Base-by-base conservation (phyloP, 2,797 vertebrate genomes). In the Carapus acus region DNA sequence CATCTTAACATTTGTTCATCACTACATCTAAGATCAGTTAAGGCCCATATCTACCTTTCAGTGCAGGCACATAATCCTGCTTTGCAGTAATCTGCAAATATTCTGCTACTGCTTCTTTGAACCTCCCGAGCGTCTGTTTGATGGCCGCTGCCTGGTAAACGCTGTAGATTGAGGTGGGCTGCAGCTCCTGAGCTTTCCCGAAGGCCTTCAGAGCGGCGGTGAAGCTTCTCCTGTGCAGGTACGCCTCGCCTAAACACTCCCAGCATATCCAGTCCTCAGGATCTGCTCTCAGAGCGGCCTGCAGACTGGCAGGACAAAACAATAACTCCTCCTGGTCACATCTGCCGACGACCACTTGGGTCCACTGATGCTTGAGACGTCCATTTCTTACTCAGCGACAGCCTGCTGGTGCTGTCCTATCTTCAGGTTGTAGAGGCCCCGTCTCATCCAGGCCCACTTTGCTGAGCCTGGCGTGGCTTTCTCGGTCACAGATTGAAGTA, bases 401-500 rank as follows among this genome's bases (percentile, higher is more conserved):
- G 96, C 96, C 74, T 91, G 85, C 16, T 89, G 89, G 43, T 93
- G 87, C 34, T 93, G 89, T 43, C 88, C 91, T 16, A 77, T 79
- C 81, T 92, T 94, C 65, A 99, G 73, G 76, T 95, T 85, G 79
- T 94, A 91, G 0, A 99, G 88, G 7, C 95, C 96, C 76, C 93
- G 88, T 71, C 91, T 90, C 77, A 98, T 91, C 95, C 94, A 98
- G 33, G 96, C 96, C 96, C 96, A 99, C 74, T 98, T 98, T n/a
- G 90, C 91, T 1, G 90, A 88, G 47, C 95, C 94, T 41, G 91
- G 84, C 17, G 88, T 90, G 1, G 91, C 91, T 82, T 85, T 91
- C 39, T 87, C 88, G 9, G 90, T 94, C 53, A 96, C 95, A 16
- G 88, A 80, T 71, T 91, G 89, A 61, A 99, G 85, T 52, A 91